These are phyloP conservation scores for Azemiops feae DNA, from an alignment of 2,113 vertebrate species.

Conservation along the genomic window DNA sequence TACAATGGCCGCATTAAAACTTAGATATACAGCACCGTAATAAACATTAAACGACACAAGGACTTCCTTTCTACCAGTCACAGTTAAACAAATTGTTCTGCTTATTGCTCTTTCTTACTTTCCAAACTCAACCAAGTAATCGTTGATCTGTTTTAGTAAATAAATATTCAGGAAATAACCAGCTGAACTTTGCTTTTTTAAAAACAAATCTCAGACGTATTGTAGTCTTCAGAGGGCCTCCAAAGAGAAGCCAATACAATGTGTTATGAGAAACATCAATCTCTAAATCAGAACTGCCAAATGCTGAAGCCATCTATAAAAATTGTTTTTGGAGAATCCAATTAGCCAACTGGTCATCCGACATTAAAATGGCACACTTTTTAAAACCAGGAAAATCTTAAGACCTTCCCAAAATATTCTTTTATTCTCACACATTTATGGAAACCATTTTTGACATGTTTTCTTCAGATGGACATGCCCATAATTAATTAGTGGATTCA, in stretches of 20 bases:
- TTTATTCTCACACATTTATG: not conserved
- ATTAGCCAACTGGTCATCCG: not conserved
- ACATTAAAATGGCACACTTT: not conserved
- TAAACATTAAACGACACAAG: not conserved
- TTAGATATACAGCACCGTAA: not conserved
- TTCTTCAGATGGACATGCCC: not conserved
- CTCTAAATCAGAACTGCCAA: not conserved
- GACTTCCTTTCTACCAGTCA: not conserved
- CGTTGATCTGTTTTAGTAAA: not conserved
- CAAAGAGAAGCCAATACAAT: constrained; percentile 7
- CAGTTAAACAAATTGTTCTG: not conserved
- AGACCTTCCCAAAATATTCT: not conserved
- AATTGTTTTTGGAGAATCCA: not conserved
- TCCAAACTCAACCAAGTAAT: not conserved
- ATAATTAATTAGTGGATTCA: not conserved
- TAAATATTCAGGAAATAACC: not conserved
- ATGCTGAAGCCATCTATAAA: not conserved
- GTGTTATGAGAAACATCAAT: not conserved
- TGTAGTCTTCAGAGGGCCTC: not conserved
- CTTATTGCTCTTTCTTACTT: not conserved
- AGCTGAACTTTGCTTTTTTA: not conserved
- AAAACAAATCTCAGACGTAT: not conserved
- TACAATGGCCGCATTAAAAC: not conserved
- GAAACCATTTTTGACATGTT: not conserved
- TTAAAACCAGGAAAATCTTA: not conserved